Evolutionary conservation across 1,140 invertebrate genomes (phyloP).

Genomic region (Gerris buenoi): DNA sequence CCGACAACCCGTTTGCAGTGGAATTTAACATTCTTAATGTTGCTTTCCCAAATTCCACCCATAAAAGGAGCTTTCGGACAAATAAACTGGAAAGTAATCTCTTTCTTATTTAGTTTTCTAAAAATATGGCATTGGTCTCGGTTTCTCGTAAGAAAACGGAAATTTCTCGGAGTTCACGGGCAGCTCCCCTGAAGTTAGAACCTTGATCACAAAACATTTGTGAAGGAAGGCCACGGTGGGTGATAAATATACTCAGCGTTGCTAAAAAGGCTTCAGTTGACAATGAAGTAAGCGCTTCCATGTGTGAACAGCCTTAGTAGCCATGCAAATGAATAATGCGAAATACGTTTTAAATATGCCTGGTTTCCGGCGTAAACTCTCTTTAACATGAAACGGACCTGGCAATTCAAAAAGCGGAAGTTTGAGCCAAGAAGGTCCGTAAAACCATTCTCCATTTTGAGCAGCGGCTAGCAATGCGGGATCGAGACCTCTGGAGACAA

Average conservation of each 20-base stretch:
- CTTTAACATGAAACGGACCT: constrained; percentile 17
- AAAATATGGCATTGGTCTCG: neutral
- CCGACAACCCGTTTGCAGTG: neutral
- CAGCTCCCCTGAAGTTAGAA: neutral
- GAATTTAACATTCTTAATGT: neutral
- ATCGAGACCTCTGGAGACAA: neutral
- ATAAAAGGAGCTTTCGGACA: neutral
- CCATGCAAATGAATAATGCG: constrained; percentile 22
- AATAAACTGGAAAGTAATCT: neutral
- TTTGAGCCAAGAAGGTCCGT: neutral
- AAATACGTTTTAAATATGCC: constrained; percentile 24
- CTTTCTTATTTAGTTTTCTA: neutral
- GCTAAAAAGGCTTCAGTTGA: constrained; percentile 20
- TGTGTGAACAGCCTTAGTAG: constrained; percentile 22
- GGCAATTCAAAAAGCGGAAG: neutral
- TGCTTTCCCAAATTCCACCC: neutral
- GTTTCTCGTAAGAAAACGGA: neutral
- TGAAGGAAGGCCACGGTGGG: neutral
- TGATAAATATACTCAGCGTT: constrained; percentile 20
- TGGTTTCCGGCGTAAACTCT: constrained; percentile 14
- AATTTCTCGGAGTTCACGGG: neutral
- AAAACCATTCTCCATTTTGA: neutral
- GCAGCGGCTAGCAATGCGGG: neutral
- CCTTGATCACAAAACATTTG: neutral
- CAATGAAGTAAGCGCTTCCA: constrained; percentile 22